phyloP scores from a whole-genome alignment of 2,113 vertebrate genomes.

The Phasianus colchicus region DNA sequence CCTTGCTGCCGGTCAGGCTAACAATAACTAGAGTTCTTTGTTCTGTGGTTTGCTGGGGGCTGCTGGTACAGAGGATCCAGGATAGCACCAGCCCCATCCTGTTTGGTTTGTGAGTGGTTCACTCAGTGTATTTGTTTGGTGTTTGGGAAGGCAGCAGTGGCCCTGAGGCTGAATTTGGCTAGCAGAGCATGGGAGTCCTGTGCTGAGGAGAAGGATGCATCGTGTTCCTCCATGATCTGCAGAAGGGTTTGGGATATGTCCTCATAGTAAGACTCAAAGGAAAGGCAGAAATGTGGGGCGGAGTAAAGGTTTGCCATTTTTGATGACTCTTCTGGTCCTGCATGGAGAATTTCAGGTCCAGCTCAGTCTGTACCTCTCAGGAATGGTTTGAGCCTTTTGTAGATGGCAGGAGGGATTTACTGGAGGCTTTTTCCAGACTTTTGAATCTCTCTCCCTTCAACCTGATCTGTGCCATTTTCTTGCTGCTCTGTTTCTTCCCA shows the following conservation, averaged over 20 bases:
- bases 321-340: not conserved
- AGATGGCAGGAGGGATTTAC: not conserved
- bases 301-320: not conserved
- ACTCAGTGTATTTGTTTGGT: not conserved
- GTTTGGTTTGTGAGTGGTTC: not conserved
- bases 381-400: not conserved
- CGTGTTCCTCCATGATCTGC: not conserved
- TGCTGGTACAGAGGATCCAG: accelerated
- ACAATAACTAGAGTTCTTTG: not conserved
- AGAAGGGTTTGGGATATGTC: not conserved
- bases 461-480: not conserved
- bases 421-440: not conserved
- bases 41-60: not conserved
- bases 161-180: not conserved
- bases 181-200: no score
- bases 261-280: not conserved
- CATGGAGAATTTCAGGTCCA: not conserved
- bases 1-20: not conserved
- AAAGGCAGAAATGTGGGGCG: not conserved
- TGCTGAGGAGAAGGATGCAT: no score
- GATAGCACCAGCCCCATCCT: not conserved
- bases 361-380: not conserved
- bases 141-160: not conserved
- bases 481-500: not conserved
- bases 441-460: not conserved